phyloP scores from a whole-genome alignment of 2,888 invertebrate genomes.

The Melanostoma scalare region DNA sequence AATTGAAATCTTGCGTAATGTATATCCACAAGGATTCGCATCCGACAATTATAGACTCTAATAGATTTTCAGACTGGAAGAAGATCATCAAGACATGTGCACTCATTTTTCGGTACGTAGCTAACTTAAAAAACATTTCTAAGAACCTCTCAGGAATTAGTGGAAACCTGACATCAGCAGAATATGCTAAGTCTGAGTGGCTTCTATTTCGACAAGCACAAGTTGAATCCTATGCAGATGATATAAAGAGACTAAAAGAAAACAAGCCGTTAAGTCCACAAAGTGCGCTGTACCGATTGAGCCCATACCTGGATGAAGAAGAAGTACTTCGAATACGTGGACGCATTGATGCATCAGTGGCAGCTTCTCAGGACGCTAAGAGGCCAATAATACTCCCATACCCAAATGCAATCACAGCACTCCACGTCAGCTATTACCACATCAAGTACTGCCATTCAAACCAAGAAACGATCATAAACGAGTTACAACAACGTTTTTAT shows the following conservation, averaged over 20 bases:
- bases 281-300: constrained; percentile 19
- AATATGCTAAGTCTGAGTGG: too few relatives aligned
- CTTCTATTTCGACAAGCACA: too few relatives aligned
- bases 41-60: too few relatives aligned
- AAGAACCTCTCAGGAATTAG: background rate
- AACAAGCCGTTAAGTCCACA: background rate
- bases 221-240: constrained; percentile 32
- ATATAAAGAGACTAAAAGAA: constrained; percentile 12
- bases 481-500: too few relatives aligned
- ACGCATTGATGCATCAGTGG: constrained; percentile 28
- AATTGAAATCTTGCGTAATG: too few relatives aligned
- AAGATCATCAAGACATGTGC: too few relatives aligned
- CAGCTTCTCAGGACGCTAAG: constrained; percentile 20
- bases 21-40: too few relatives aligned
- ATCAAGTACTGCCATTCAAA: too few relatives aligned
- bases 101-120: constrained; percentile 40
- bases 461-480: too few relatives aligned
- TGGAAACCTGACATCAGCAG: background rate
- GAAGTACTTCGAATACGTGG: constrained; percentile 44
- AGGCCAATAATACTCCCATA: constrained; percentile 41
- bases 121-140: background rate
- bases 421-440: too few relatives aligned
- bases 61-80: too few relatives aligned
- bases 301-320: constrained; percentile 46
- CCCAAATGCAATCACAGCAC: too few relatives aligned